Percentiles rank a stretch among this genome's conserved stretches.
These are phyloP conservation scores for Drosophila ezoana DNA, from an alignment of 2,888 invertebrate species.

Conservation along the genomic window DNA sequence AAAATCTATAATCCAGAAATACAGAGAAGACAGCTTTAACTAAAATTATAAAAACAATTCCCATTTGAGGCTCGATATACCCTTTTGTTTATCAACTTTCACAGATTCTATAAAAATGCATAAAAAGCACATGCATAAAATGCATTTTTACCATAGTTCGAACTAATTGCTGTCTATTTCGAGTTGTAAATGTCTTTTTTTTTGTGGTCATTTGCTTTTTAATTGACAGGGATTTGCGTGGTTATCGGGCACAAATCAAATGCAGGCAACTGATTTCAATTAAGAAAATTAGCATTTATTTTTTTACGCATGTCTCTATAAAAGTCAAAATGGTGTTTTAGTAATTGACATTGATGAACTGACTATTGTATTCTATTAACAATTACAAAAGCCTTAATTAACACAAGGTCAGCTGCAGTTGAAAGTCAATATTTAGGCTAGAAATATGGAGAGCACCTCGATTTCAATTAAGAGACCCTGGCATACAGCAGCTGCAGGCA, in stretches of 20 bases:
- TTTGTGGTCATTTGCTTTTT: conserved; percentile 2
- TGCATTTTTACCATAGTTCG: conserved; percentile 13
- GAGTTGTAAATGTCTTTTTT: conserved; percentile 1
- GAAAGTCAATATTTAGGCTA: conserved; percentile 13
- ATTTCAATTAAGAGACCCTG: conserved; percentile 59
- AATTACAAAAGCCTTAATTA: conserved; percentile 13
- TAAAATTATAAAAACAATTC: no score
- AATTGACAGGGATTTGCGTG: conserved; percentile 6
- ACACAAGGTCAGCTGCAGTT: conserved; percentile 10
- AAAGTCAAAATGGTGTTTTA: background rate
- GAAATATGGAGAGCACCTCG: conserved; percentile 36
- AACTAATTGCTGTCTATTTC: conserved; percentile 24
- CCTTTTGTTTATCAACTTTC: background rate
- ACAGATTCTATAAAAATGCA: background rate
- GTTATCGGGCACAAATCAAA: conserved; percentile 9
- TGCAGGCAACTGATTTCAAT: conserved; percentile 33
- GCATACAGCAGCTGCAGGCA: conserved; percentile 29
- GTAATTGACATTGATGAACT: conserved; percentile 6
- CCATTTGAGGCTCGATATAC: no score
- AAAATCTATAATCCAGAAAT: no score
- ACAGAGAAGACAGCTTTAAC: no score
- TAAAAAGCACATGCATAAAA: conserved; percentile 1
- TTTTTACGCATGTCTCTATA: background rate
- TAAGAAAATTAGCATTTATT: conserved; percentile 30
- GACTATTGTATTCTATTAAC: background rate